phyloP scores from a whole-genome alignment of 2,888 invertebrate genomes.

The Homarus gammarus region DNA sequence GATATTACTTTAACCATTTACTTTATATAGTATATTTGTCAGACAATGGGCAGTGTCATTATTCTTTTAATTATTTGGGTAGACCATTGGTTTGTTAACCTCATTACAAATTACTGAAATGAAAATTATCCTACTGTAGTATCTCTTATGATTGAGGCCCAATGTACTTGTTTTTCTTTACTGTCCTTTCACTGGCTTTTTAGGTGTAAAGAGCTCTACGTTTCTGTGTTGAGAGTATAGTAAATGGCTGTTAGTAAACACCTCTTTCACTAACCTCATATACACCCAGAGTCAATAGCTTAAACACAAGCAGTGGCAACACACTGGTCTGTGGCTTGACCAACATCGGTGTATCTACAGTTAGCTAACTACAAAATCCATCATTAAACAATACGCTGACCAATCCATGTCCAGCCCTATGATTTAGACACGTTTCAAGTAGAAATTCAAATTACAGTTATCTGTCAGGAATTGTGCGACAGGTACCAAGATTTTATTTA shows the following conservation, averaged over 20 bases:
- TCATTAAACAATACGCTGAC: background rate
- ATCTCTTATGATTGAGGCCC: slow-evolving; percentile 7
- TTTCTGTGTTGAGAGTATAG: slow-evolving; percentile 48
- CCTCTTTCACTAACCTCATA: background rate
- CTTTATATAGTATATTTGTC: slow-evolving; percentile 39
- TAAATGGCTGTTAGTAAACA: slow-evolving; percentile 51
- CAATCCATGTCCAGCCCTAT: background rate
- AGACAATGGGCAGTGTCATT: background rate
- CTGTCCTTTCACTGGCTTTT: slow-evolving; percentile 56
- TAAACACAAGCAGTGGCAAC: no score
- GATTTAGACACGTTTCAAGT: background rate
- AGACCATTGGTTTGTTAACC: slow-evolving; percentile 1
- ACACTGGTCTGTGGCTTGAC: no score
- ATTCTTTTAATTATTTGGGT: background rate
- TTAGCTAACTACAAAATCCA: background rate
- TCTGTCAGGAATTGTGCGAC: no score
- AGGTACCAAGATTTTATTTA: no score
- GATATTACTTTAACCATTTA: slow-evolving; percentile 27
- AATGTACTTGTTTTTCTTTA: slow-evolving; percentile 36
- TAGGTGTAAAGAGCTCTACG: slow-evolving; percentile 56
- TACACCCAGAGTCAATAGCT: background rate
- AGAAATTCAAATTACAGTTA: background rate
- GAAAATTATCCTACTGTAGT: slow-evolving; percentile 32
- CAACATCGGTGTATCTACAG: background rate
- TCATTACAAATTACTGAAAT: background rate